Evolutionary conservation across 2,888 invertebrate genomes (phyloP).

Genomic region (Acleris laterana): DNA sequence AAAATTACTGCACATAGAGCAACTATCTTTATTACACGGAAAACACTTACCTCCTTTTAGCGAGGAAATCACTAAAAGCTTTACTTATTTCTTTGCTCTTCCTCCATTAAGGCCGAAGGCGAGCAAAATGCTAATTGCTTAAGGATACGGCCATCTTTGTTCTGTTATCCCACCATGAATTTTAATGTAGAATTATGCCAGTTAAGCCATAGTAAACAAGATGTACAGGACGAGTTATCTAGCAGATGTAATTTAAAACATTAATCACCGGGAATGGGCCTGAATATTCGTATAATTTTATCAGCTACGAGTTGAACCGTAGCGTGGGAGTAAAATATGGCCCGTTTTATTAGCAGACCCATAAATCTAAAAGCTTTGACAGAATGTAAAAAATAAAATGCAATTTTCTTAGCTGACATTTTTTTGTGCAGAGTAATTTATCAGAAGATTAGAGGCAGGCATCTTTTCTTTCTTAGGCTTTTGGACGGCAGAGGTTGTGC

Average conservation of each 20-base stretch:
- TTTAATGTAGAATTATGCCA: constrained; percentile 14
- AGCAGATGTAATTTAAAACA: constrained; percentile 18
- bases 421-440: no score
- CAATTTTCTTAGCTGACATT: no score
- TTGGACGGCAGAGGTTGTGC: no score
- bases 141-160: constrained; percentile 13
- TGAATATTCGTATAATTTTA: constrained; percentile 14
- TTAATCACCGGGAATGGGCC: constrained; percentile 27
- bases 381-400: constrained; percentile 20
- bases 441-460: no score
- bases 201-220: constrained; percentile 24
- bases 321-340: constrained; percentile 26
- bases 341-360: constrained; percentile 46
- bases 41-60: no score
- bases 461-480: no score
- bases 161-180: constrained; percentile 6
- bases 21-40: no score
- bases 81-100: constrained; percentile 15
- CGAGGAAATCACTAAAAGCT: constrained; percentile 5
- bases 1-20: no score
- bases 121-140: constrained; percentile 19
- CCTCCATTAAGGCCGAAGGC: background rate
- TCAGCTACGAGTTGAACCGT: background rate
- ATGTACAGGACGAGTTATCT: constrained; percentile 1
- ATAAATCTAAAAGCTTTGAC: constrained; percentile 16